Base-by-base conservation (phyloP, 2,797 vertebrate species). In the Taeniopygia guttata region DNA sequence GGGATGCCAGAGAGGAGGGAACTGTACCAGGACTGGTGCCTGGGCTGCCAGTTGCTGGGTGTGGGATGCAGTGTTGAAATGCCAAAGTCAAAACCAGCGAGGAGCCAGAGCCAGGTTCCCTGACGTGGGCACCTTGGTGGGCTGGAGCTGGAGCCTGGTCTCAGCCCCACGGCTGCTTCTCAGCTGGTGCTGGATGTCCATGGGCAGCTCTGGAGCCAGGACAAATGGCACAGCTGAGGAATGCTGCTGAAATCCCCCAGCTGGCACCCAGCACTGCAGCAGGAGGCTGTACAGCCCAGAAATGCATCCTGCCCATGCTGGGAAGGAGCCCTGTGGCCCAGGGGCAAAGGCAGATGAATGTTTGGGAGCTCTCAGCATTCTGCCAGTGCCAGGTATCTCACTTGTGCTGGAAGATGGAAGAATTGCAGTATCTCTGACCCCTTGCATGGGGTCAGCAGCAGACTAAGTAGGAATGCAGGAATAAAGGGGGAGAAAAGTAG, bases 1-100 rank as follows among this genome's bases (percentile, higher is more conserved):
- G 38, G 36, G 21, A 14, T 75, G 54, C 16, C 0, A 2, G 11
- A 21, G 34, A 56, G 73, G 74, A 55, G 69, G 34, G 62, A 68
- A 43, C 9, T 2, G 2, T 1, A 5, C 46, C 0, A 1, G 74
- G 55, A 54, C 7, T 1, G 1, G 25, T 60, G 70, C 51, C 82
- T 78, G 80, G 30, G 34, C 69, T 36, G 12, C 59, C 72, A 48
- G 7, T 9, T 55, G 54, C 32, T 0, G 15, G 29, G 59, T 42
- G 63, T 51, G 59, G 43, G 73, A 63, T 36, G 55, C 22, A n/a
- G 54, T 0, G 1, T 3, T 34, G 85, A 51, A 91, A 62, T 0
- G 1, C 45, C 13, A 4, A 60, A 54, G 34, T n/a, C 55, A 77
- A 15, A 34, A 54, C 6, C 54, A 68, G 49, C 0, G 3, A 52